phyloP scores from a whole-genome alignment of 2,113 vertebrate species.

The Corythornis cristatus region DNA sequence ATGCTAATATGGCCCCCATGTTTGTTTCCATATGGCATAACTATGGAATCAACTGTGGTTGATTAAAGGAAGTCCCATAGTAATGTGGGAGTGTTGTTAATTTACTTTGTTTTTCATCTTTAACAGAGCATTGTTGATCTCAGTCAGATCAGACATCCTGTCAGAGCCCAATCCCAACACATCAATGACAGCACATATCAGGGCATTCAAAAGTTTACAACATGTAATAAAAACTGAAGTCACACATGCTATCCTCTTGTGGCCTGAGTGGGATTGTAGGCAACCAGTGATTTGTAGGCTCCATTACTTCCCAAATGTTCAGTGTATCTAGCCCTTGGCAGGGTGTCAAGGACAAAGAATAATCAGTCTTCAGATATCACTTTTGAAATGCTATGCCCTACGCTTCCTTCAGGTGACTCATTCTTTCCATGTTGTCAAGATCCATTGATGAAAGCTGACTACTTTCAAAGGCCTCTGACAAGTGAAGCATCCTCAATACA shows the following conservation, averaged over 20 bases:
- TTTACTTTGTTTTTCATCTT: neutral
- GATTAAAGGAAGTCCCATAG: neutral
- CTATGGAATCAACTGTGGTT: neutral
- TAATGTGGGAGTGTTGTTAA: neutral
- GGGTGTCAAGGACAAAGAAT: conserved; percentile 76
- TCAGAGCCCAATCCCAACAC: conserved; percentile 57
- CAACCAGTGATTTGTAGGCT: conserved; percentile 75
- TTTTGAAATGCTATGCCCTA: conserved; percentile 68
- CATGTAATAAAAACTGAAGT: conserved; percentile 72
- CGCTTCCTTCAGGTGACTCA: conserved; percentile 75
- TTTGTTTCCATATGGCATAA: neutral
- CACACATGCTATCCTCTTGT: conserved; percentile 27
- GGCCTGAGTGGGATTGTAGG: conserved; percentile 51
- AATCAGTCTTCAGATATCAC: conserved; percentile 75
- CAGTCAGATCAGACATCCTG: conserved; percentile 46
- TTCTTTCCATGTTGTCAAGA: conserved; percentile 72
- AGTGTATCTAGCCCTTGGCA: conserved; percentile 75
- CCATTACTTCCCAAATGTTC: conserved; percentile 74
- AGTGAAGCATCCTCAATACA: conserved; percentile 26
- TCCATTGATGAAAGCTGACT: conserved; percentile 74
- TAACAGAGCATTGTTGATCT: conserved; percentile 46
- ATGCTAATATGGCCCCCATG: accelerated
- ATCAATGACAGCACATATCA: conserved; percentile 63
- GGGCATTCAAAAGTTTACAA: conserved; percentile 71
- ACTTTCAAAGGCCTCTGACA: conserved; percentile 70